Conservation (phyloP, 92 coral and sea anemone species). For the Actinostola sp. region DNA sequence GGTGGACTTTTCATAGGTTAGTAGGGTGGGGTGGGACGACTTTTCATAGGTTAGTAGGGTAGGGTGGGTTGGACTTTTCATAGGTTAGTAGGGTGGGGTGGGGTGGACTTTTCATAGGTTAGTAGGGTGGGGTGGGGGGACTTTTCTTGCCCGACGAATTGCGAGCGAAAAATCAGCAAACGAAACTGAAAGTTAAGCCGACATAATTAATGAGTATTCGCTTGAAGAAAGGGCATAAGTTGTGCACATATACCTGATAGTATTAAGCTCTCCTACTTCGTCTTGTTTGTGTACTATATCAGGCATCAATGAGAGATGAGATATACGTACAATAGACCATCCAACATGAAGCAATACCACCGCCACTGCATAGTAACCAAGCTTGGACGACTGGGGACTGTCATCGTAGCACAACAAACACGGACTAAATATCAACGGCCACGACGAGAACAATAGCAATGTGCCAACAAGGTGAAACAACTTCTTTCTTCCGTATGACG, state of each 20-base stretch:
- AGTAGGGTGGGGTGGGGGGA: no score
- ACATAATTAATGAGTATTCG: no score
- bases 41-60: no score
- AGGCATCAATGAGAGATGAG: slow-evolving; percentile 74
- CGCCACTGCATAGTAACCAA: slow-evolving; percentile 57
- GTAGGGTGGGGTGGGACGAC: no score
- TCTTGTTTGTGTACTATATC: slow-evolving; percentile 61
- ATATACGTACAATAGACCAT: slow-evolving; percentile 69
- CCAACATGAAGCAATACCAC: slow-evolving; percentile 72
- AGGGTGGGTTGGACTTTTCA: no score
- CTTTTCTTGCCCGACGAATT: no score
- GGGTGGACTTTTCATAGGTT: no score
- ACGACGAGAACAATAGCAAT: slow-evolving; percentile 56
- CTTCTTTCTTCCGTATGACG: slow-evolving; percentile 67
- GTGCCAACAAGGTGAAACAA: slow-evolving; percentile 76
- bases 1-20: no score
- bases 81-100: no score
- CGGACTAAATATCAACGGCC: slow-evolving; percentile 80
- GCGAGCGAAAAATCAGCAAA: no score
- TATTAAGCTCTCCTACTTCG: slow-evolving; percentile 68
- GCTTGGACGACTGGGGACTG: slow-evolving; percentile 51
- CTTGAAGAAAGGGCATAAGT: background rate
- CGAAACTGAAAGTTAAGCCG: no score
- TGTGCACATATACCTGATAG: slow-evolving; percentile 47
- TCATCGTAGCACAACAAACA: slow-evolving; percentile 55